Base-by-base conservation (phyloP, 2,888 invertebrate genomes). In the Autographa gamma region DNA sequence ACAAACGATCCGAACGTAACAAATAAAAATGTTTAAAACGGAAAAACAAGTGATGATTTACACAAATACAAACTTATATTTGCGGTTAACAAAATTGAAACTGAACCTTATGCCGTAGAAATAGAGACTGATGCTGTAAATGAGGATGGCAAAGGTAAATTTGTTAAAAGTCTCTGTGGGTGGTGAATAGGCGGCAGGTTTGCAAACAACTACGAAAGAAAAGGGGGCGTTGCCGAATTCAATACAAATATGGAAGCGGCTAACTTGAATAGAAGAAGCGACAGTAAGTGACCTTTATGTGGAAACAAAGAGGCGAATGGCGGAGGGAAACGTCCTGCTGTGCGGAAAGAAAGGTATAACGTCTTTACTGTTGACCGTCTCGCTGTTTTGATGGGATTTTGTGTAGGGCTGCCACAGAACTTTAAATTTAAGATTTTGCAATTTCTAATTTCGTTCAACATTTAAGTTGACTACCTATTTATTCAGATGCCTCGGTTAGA, bases 121-220 rank as follows among this genome's bases (percentile, higher is more conserved):
- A 69, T 62, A 68, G 34, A 58, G n/a, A 18, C 5, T 31, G 14
- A 48, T 66, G 69, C 76, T 71, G 60, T 38, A 56, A 65, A 52
- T 70, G 66, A 60, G 59, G 56, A 69, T 48, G 43, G 61, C 63
- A 69, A 72, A 60, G n/a, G 31, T 71, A 69, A 81, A 67, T 61
- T 86, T 81, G 86, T 86, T 78, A 60, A 61, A 72, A 63, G n/a
- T 48, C 92, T 78, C 93, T 80, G 91, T 93, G 93, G 94, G 94
- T 93, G 95, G 95, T 86, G 82, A 86, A 89, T 86, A 92, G 93
- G 93, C 93, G 93, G 93, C 88, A 86, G 87, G 93, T 93, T 93
- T 93, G 92, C 93, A 94, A 94, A 95, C 94, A 93, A 85, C 85
- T 87, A 89, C 89, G 85, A 91, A 89, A 86, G 86, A 89, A 89